Conservation (phyloP, 2,113 vertebrate species). For the Microtus oregoni region DNA sequence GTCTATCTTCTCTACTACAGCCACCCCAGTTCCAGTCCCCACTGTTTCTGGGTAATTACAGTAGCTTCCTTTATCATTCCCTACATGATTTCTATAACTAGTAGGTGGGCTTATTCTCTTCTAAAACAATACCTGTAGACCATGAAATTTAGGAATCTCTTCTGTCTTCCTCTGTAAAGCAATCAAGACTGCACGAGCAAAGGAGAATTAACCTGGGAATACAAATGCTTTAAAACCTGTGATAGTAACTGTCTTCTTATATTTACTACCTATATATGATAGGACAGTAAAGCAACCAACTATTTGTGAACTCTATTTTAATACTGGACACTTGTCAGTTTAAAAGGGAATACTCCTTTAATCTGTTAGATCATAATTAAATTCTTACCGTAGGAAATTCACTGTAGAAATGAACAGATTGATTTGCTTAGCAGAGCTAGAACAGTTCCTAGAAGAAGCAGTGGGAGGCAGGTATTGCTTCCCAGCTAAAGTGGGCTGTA, state of each 20-base stretch:
- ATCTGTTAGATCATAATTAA: not conserved
- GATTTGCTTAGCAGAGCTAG: not conserved
- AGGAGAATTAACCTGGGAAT: not conserved
- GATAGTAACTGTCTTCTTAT: not conserved
- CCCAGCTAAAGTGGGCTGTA: not conserved
- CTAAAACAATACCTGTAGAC: not conserved
- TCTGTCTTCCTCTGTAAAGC: not conserved
- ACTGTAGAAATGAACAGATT: not conserved
- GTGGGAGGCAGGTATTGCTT: not conserved
- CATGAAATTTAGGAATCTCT: not conserved
- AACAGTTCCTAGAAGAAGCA: not conserved
- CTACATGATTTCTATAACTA: not conserved
- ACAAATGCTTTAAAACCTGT: not conserved
- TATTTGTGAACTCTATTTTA: not conserved
- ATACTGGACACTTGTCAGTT: not conserved
- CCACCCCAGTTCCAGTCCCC: too few species aligned
- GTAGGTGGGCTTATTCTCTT: not conserved
- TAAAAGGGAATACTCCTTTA: slow-evolving; percentile 14
- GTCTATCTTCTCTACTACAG: not conserved
- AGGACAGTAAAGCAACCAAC: not conserved
- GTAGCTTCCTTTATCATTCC: not conserved
- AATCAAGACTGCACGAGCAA: not conserved
- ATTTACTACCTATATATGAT: not conserved
- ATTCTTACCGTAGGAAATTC: not conserved
- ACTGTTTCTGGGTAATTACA: not conserved